Base-by-base conservation (phyloP, 30 jellyfish, hydroid and myxozoan species). In the Aurelia aurita region DNA sequence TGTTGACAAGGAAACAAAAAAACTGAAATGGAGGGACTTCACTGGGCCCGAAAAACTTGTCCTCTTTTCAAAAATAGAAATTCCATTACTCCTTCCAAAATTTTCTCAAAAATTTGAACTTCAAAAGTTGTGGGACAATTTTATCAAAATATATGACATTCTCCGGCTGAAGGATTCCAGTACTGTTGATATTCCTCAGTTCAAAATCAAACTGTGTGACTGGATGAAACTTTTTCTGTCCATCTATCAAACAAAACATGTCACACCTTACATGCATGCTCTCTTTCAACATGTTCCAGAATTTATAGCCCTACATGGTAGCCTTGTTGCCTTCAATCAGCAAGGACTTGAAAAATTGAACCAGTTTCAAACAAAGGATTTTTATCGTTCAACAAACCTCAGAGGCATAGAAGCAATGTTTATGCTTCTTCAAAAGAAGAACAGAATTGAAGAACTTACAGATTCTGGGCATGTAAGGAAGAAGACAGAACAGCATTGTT, bases 1-100 rank as follows among this genome's bases (percentile, higher is more conserved):
- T 69, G 46, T 60, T 35, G 69, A 60, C 64, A 59, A 60, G 51
- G 82, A 34, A 4, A 11, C 46, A 21, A 59, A 60, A 44, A 34
- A 39, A 27, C 19, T 60, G 51, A 45, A 60, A 54, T 79, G 64
- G 69, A 22, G 57, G 29, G 82, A 65, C 34, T 51, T 79, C 25
- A 79, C 85, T 11, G 90, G 90, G 29, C 90, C 90, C 3, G 82
- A 79, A 79, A 79, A 60, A 63, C 74, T 79, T 19, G 20, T 21
- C 15, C 35, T 65, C 16, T 62, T 79, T 39, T 60, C 58, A 28
- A 60, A 79, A 9, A 62, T 62, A 14, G 54, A 79, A 12, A 63
- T 79, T 51, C 69, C 81, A 10, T 69, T 19, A 19, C 27, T 57
- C 23, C 46, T 76, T 14, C 81, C 90, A 19, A 32, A 43, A 6